Evolutionary conservation across 2,113 vertebrate genomes (phyloP), one percentile per base, ranked within the genome.

Genomic region (Lepus americanus): DNA sequence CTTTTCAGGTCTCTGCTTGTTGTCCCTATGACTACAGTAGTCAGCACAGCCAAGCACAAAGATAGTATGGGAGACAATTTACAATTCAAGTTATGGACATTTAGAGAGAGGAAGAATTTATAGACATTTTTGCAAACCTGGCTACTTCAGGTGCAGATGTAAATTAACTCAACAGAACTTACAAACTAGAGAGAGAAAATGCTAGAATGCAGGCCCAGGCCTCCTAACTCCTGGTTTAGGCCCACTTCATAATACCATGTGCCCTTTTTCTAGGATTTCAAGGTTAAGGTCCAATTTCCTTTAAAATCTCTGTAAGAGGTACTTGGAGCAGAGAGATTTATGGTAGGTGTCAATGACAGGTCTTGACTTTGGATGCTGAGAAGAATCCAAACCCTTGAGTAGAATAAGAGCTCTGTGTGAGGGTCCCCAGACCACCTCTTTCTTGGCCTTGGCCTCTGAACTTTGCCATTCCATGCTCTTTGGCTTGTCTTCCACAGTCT

Each of bases 251-350:
- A 73, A 9, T 36, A 36, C 10, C 33, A 36, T 66, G 23, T 69
- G 1, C 51, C 31, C 22, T 94, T 89, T 70, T 70, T 53, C 70
- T 81, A 73, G 70, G 17, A 86, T 67, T 92, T 36, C 39, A 63
- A 73, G 23, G 53, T 73, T 76, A 91, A 73, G 20, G 3, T 53
- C 49, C 19, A 59, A 0, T 88, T 82, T 33, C 9, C 25, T 73
- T 93, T 96, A 44, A 84, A 89, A 74, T 2, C 22, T 49, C 73
- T 55, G 70, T 87, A 73, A 89, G 66, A 90, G 27, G 14, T 83
- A 86, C 55, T 83, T 55, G 27, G 27, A 87, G 8, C 19, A 80
- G 59, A 94, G 49, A 87, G 20, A 87, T 81, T 51, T 77, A 49
- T 49, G 9, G n/a, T 87, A 84, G 51, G 9, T 67, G 94, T 94